Percentiles rank a stretch among this genome's conserved stretches.
Conservation (phyloP, 2,113 vertebrate genomes). For the Myrmecophaga tridactyla region DNA sequence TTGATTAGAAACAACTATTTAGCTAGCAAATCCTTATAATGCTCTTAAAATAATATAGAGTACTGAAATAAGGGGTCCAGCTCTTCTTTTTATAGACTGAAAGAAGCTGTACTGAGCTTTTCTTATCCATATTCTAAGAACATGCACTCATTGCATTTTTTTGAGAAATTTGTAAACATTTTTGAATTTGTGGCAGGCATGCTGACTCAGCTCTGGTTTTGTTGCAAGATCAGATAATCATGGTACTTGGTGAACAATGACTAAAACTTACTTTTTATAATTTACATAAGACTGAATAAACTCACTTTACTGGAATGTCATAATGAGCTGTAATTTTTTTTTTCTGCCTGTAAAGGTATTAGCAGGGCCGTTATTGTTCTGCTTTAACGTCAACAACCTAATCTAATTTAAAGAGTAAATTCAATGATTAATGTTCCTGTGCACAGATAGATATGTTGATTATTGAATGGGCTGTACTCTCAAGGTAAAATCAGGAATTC, state of each 20-base stretch:
- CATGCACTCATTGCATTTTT: conserved; percentile 61
- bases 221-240: conserved; percentile 75
- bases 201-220: conserved; percentile 75
- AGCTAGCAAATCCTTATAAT: neutral
- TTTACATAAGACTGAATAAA: conserved; percentile 74
- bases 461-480: neutral
- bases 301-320: conserved; percentile 72
- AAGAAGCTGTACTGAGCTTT: conserved; percentile 37
- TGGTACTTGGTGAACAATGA: conserved; percentile 66
- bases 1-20: neutral
- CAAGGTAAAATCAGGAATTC: neutral
- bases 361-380: conserved; percentile 72
- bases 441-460: neutral
- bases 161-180: conserved; percentile 71
- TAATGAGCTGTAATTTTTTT: conserved; percentile 77
- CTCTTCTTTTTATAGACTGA: conserved; percentile 49
- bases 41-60: conserved; percentile 46
- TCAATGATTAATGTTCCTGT: conserved; percentile 69
- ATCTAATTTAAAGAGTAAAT: conserved; percentile 80
- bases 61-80: neutral
- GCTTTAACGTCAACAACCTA: conserved; percentile 74
- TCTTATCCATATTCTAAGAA: conserved; percentile 66
- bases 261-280: conserved; percentile 76
- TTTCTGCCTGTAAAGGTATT: conserved; percentile 76
- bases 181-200: conserved; percentile 73